A percentile compares a stretch with the other conserved stretches of the same genome.
These are phyloP conservation scores for Larimichthys polyactis DNA, from an alignment of 2,113 vertebrate species.

Conservation along the genomic window DNA sequence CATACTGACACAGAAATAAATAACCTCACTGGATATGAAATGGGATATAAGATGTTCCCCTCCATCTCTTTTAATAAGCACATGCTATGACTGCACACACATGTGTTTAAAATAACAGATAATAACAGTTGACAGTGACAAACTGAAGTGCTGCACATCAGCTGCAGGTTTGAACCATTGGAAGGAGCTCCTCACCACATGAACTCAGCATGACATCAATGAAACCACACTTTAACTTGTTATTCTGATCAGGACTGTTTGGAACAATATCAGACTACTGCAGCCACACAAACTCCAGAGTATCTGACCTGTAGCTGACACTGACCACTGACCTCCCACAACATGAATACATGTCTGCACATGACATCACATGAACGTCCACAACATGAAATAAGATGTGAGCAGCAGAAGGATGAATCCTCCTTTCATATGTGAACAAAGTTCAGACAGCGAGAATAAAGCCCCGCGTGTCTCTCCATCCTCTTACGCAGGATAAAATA, in stretches of 20 bases:
- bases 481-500: too few relatives aligned
- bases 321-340: conserved; percentile 4
- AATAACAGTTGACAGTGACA: neutral
- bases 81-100: neutral
- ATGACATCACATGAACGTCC: neutral
- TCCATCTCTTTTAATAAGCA: too few relatives aligned
- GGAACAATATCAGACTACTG: too few relatives aligned
- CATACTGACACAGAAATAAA: too few relatives aligned
- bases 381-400: neutral
- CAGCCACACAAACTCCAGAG: neutral
- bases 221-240: neutral
- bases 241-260: neutral
- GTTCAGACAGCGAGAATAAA: too few relatives aligned
- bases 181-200: neutral
- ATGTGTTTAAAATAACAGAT: neutral
- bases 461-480: too few relatives aligned
- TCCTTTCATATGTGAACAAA: neutral
- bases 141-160: neutral
- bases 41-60: too few relatives aligned
- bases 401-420: neutral
- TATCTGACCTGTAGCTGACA: neutral
- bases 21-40: too few relatives aligned
- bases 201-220: neutral
- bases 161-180: neutral
- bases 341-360: neutral